Base-by-base conservation (phyloP, 2,113 vertebrate species). In the Zosterops japonicus region DNA sequence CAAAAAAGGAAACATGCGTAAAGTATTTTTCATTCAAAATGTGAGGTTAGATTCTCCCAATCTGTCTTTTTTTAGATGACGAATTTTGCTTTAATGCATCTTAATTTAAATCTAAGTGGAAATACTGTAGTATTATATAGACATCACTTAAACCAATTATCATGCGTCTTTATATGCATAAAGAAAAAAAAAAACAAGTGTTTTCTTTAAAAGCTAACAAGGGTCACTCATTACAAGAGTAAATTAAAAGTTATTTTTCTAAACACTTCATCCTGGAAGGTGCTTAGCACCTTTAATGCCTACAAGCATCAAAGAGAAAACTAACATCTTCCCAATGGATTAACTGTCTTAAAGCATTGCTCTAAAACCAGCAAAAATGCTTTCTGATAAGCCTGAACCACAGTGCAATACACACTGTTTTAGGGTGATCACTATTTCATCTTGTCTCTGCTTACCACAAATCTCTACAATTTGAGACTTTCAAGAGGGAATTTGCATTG, bases 401-500 rank as follows among this genome's bases (percentile, higher is more conserved):
- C 14, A 39, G 33, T 31, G 75, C 12, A 92, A 28, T 70, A 65
- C 35, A n/a, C 12, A 15, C 49, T 83, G n/a, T 72, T 93, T 87
- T 61, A 87, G 39, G 68, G 77, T 64, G 57, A 72, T 92, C 75
- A 90, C 63, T 77, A 53, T 91, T 96, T 94, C 92, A 47, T 77
- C 59, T 67, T 90, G 53, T 49, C 65, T 71, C 57, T 90, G 63
- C 74, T 94, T 86, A 65, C 42, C 60, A 70, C 53, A 84, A 93
- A 77, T 47, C 47, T 78, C 57, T 55, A 63, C 69, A 83, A 93
- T 71, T 93, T 81, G 61, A 92, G 67, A 77, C 52, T 94, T 97
- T 96, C 93, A 63, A 65, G 75, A 50, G 93, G 95, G 87, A 97
- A 96, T 96, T 94, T 91, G 84, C 95, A 89, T 94, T 94, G 92